Conservation (phyloP, 2,797 vertebrate species). For the Silurus aristotelis region DNA sequence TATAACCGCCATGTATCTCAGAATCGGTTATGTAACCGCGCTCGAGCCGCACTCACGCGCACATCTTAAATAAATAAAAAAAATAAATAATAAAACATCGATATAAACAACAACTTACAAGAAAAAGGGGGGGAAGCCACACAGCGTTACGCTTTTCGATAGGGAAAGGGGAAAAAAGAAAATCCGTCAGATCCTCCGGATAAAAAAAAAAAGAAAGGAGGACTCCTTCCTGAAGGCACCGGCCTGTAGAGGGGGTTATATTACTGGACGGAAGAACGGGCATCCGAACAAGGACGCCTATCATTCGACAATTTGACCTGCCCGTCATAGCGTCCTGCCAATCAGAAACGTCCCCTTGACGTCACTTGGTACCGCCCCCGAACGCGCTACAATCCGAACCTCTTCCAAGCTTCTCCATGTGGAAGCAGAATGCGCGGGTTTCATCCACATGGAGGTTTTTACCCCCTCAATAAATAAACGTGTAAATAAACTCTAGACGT, state of each 20-base stretch:
- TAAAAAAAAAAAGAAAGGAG: constrained; percentile 58
- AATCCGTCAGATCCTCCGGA: constrained; percentile 68
- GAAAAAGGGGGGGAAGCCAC: background rate
- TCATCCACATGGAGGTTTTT: background rate
- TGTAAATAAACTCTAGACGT: no score
- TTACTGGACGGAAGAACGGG: constrained; percentile 71
- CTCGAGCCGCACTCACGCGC: no score
- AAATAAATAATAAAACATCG: background rate
- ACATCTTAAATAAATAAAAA: no score
- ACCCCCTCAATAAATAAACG: background rate
- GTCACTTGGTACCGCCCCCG: constrained; percentile 58
- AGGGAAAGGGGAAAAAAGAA: constrained; percentile 17
- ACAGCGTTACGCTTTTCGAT: constrained; percentile 35
- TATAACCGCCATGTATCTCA: background rate
- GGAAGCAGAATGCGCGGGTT: background rate
- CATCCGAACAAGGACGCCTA: constrained; percentile 61
- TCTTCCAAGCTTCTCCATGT: background rate
- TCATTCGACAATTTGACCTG: constrained; percentile 56
- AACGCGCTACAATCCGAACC: constrained; percentile 49
- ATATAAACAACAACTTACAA: no score
- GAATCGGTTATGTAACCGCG: constrained; percentile 13
- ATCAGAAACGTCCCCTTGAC: constrained; percentile 11
- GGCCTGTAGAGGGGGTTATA: constrained; percentile 94
- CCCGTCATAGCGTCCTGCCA: constrained; percentile 63
- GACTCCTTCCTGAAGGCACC: constrained; percentile 84